Base-by-base conservation (phyloP, 2,113 vertebrate species). In the Nycticryphes semicollaris region DNA sequence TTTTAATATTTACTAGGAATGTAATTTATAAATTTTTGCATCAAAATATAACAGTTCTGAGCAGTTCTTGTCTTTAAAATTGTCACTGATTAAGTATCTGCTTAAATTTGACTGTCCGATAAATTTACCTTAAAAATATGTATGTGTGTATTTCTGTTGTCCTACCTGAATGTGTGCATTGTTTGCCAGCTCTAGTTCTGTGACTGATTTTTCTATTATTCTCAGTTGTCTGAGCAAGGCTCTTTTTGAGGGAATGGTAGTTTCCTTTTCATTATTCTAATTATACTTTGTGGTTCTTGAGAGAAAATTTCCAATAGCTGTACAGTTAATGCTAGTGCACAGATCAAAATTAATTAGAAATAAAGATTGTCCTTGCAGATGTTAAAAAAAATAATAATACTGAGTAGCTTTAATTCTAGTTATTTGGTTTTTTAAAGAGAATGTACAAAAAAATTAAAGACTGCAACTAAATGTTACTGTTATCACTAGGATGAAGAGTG, bases 401-500 rank as follows among this genome's bases (percentile, higher is more conserved):
- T 57, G 64, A 57, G 14, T 13, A 74, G 35, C 25, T 93, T 59
- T n/a, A 47, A 37, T 78, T 67, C 12, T n/a, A 67, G 25, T n/a
- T 48, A 12, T 33, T 39, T 62, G 68, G 3, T 22, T 15, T 89
- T 50, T 56, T 35, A 4, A 90, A 78, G 53, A 33, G 17, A 41
- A 33, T 23, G 30, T 35, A 50, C 12, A 18, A 15, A 56, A 56
- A 47, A 14, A 2, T 18, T 5, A n/a, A 73, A 18, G 3, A 1
- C 43, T 33, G 1, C 7, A 48, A 6, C 31, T 73, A 18, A 77
- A 37, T 6, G 12, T 43, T 18, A 5, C 9, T 95, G 21, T 91
- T 94, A 12, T 87, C 91, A 51, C 18, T 74, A 99, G 99, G 99
- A 99, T 99, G 99, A 99, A 79, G 99, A 99, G 87, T 98, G 99